Percentiles rank a stretch among this genome's conserved stretches.
Evolutionary conservation across 1,140 invertebrate species (phyloP).

Genomic region (Drosophila melanica): DNA sequence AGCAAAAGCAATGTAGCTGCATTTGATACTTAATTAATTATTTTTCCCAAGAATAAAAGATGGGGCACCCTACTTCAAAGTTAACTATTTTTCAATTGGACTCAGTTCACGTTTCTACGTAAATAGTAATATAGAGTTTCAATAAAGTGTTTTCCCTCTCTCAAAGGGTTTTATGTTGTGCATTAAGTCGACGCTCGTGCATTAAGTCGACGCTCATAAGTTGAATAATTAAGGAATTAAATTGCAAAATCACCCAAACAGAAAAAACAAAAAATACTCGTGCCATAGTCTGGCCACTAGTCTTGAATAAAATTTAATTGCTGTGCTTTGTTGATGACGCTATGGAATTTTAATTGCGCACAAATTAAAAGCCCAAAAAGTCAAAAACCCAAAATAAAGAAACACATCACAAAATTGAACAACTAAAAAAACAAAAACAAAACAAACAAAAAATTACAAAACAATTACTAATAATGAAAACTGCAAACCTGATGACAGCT

Average conservation of each 20-base stretch:
- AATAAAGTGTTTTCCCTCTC: neutral
- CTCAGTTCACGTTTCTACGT: too few species aligned
- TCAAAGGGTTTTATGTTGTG: neutral
- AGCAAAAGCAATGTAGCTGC: too few species aligned
- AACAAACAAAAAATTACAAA: neutral
- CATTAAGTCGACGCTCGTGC: too few species aligned
- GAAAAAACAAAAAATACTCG: slow-evolving; percentile 11
- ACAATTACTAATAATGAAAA: slow-evolving; percentile 51
- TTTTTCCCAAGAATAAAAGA: too few species aligned
- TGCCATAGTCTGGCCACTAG: slow-evolving; percentile 8
- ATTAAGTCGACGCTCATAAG: neutral
- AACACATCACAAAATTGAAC: neutral
- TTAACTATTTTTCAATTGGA: too few species aligned
- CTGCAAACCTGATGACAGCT: slow-evolving; percentile 28
- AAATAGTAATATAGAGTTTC: too few species aligned
- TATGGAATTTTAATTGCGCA: slow-evolving; percentile 38
- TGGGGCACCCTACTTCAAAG: too few species aligned
- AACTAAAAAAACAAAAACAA: neutral
- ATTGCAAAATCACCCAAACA: slow-evolving; percentile 1
- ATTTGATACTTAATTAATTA: too few species aligned
- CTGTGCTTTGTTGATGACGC: slow-evolving; percentile 32
- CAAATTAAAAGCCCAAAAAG: slow-evolving; percentile 35
- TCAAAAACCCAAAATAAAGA: slow-evolving; percentile 1
- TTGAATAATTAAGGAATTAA: slow-evolving; percentile 5
- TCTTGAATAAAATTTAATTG: slow-evolving; percentile 41